Percentiles rank a stretch among this genome's conserved stretches.
phyloP scores from a whole-genome alignment of 2,888 invertebrate species.

The Camponotus fellah region DNA sequence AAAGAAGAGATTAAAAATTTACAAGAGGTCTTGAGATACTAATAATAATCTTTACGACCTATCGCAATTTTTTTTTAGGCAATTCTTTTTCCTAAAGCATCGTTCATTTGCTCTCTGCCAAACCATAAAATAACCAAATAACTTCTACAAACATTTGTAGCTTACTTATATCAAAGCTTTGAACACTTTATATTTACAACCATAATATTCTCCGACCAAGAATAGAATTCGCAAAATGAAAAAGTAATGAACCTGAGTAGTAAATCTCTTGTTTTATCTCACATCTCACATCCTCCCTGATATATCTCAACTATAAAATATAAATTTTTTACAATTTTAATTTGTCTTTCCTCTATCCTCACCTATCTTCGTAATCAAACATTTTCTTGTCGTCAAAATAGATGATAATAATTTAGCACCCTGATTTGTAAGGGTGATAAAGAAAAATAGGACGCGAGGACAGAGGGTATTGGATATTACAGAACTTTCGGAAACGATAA shows the following conservation, averaged over 20 bases:
- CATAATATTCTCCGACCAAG: neutral
- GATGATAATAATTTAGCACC: neutral
- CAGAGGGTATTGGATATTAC: neutral
- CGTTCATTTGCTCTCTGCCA: neutral
- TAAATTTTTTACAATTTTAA: neutral
- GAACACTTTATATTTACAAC: neutral
- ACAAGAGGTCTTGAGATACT: neutral
- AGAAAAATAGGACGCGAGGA: neutral
- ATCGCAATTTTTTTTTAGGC: constrained; percentile 2
- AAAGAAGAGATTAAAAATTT: neutral
- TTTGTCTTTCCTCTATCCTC: neutral
- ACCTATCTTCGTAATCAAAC: constrained; percentile 1
- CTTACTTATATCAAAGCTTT: neutral
- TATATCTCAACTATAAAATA: neutral
- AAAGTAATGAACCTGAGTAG: neutral
- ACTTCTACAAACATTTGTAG: neutral
- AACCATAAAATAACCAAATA: too few relatives aligned
- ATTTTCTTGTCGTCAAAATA: neutral
- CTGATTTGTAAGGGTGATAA: neutral
- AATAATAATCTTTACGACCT: neutral
- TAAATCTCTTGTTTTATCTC: neutral
- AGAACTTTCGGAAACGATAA: neutral
- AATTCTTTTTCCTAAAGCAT: neutral
- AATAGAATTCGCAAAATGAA: neutral
- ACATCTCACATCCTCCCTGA: neutral